phyloP scores from a whole-genome alignment of 2,888 invertebrate genomes.

The Polietes domitor region DNA sequence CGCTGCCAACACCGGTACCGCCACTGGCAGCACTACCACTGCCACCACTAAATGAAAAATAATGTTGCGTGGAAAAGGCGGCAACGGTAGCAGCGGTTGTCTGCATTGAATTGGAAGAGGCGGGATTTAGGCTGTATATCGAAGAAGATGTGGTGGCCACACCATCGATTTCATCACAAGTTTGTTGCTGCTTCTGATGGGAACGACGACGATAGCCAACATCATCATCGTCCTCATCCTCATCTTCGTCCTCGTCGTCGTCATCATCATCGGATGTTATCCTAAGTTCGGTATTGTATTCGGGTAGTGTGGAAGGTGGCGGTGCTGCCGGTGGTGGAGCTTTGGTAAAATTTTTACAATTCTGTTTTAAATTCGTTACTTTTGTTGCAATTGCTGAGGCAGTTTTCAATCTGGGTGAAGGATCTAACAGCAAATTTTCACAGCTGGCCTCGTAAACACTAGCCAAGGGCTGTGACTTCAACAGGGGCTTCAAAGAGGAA shows the following conservation, averaged over 20 bases:
- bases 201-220: constrained; percentile 50
- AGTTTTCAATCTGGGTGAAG: constrained; percentile 68
- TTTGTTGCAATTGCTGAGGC: constrained; percentile 41
- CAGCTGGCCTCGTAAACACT: constrained; percentile 82
- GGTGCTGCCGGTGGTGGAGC: constrained; percentile 58
- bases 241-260: constrained; percentile 61
- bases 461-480: constrained; percentile 80
- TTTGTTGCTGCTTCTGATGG: constrained; percentile 39
- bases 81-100: constrained; percentile 2
- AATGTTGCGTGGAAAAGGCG: constrained; percentile 48
- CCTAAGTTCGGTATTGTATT: constrained; percentile 70
- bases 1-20: not conserved
- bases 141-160: constrained; percentile 46
- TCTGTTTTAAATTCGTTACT: constrained; percentile 47
- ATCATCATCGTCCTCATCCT: constrained; percentile 62
- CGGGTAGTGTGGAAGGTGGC: constrained; percentile 38
- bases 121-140: constrained; percentile 51
- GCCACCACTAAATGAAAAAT: constrained; percentile 19
- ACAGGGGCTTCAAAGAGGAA: constrained; percentile 71
- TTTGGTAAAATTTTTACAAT: constrained; percentile 52
- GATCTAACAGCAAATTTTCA: constrained; percentile 80
- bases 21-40: constrained; percentile 16
- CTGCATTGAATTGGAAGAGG: constrained; percentile 55
- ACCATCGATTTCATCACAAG: constrained; percentile 59
- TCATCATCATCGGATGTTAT: constrained; percentile 70